A percentile compares a stretch with the other conserved stretches of the same genome.
Evolutionary conservation across 2,113 vertebrate species (phyloP).

Genomic region (Tautogolabrus adspersus): DNA sequence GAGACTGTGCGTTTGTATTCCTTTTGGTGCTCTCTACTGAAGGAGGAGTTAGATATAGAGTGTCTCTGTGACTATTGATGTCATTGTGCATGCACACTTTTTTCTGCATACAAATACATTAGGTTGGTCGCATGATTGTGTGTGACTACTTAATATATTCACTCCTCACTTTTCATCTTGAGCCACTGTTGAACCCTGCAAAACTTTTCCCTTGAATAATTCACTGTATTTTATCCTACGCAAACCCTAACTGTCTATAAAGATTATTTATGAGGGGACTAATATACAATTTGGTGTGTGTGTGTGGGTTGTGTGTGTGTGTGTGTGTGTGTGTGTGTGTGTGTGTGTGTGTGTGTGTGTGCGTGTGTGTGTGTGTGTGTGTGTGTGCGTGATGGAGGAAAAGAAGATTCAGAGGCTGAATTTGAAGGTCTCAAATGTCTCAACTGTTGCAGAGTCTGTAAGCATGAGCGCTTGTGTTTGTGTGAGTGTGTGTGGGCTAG

Average conservation of each 20-base stretch:
- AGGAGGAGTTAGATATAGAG: no score
- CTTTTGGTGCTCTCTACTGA: no score
- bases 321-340: background rate
- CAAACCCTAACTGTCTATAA: slow-evolving; percentile 21
- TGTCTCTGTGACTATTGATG: background rate
- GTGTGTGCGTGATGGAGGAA: background rate
- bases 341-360: background rate
- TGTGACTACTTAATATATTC: slow-evolving; percentile 2
- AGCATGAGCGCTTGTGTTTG: no score
- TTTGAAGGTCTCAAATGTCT: background rate
- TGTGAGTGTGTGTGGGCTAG: background rate
- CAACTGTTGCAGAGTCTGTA: background rate
- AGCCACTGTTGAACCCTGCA: slow-evolving; percentile 12
- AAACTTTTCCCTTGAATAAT: slow-evolving; percentile 37
- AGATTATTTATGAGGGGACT: slow-evolving; percentile 42
- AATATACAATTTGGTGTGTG: slow-evolving; percentile 13
- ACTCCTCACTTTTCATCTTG: slow-evolving; percentile 26
- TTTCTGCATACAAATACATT: background rate
- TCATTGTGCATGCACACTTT: background rate
- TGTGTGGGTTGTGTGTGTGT: background rate
- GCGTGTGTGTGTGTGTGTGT: background rate
- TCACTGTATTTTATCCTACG: slow-evolving; percentile 18
- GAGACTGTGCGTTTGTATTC: no score
- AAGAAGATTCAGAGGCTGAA: background rate
- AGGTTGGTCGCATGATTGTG: background rate